These are phyloP conservation scores for Oscheius sp. DNA, from an alignment of 2,888 invertebrate species.

Conservation along the genomic window DNA sequence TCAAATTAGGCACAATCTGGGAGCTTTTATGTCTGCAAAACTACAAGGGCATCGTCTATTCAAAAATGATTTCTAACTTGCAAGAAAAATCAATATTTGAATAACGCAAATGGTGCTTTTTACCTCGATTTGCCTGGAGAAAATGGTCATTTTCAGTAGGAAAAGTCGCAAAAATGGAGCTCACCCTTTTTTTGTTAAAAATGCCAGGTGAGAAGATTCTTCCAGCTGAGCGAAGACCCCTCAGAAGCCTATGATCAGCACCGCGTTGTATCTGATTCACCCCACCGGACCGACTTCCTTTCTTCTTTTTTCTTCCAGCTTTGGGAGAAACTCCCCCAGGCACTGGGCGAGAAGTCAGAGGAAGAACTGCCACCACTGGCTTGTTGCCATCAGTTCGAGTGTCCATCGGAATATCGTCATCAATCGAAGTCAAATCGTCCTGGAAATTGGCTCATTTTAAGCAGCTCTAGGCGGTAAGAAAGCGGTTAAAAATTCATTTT, in stretches of 20 bases:
- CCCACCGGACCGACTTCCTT: constrained; percentile 31
- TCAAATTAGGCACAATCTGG: constrained; percentile 2
- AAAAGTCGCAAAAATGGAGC: too few species aligned
- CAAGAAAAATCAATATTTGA: too few species aligned
- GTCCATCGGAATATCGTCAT: constrained; percentile 60
- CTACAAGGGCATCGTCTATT: too few species aligned
- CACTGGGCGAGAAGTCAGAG: constrained; percentile 15
- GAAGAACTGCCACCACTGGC: constrained; percentile 10
- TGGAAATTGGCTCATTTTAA: too few species aligned
- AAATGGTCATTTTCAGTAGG: too few species aligned
- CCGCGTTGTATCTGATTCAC: constrained; percentile 30
- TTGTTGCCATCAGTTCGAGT: constrained; percentile 38
- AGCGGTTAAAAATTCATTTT: too few species aligned
- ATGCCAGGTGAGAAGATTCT: constrained; percentile 48
- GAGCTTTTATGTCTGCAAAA: too few species aligned
- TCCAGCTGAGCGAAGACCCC: constrained; percentile 46
- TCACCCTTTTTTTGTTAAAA: constrained; percentile 26
- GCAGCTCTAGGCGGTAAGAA: too few species aligned
- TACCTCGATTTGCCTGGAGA: too few species aligned
- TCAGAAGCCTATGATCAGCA: constrained; percentile 41
- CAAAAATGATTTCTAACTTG: too few species aligned
- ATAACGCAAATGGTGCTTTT: too few species aligned
- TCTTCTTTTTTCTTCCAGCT: constrained; percentile 20
- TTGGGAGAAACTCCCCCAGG: constrained; percentile 16
- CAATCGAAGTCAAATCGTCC: constrained; percentile 52